A percentile compares a stretch with the other conserved stretches of the same genome.
phyloP scores from a whole-genome alignment of 2,888 invertebrate genomes.

The Zonitis immaculata region DNA sequence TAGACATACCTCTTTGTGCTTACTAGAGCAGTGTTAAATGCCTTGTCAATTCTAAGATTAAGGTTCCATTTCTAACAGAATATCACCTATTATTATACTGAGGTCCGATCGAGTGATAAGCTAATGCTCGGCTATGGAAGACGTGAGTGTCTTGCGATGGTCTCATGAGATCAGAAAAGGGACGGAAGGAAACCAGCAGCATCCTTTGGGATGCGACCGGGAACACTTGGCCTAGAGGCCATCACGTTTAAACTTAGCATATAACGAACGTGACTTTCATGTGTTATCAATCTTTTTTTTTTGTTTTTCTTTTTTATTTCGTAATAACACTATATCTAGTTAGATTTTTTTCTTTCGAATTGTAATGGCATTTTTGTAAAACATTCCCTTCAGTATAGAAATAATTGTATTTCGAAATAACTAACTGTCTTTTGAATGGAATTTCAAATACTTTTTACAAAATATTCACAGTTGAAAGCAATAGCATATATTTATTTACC shows the following conservation, averaged over 20 bases:
- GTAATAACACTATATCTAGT: background rate
- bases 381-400: too few relatives aligned
- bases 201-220: conserved; percentile 14
- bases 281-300: conserved; percentile 23
- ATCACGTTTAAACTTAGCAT: conserved; percentile 28
- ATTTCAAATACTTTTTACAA: background rate
- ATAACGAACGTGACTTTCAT: conserved; percentile 27
- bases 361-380: too few relatives aligned
- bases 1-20: too few relatives aligned
- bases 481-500: background rate
- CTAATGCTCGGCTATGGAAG: conserved; percentile 13
- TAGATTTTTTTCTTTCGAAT: background rate
- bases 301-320: conserved; percentile 1
- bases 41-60: background rate
- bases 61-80: background rate
- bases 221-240: conserved; percentile 17
- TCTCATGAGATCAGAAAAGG: conserved; percentile 17
- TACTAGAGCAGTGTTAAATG: too few relatives aligned
- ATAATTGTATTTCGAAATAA: too few relatives aligned
- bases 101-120: conserved; percentile 19
- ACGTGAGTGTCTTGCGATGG: conserved; percentile 13
- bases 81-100: conserved; percentile 4
- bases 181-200: conserved; percentile 9
- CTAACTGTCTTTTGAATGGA: background rate
- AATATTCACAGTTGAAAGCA: background rate